A percentile compares a stretch with the other conserved stretches of the same genome.
Conservation (phyloP, 2,797 vertebrate genomes). For the Falco novaeseelandiae region DNA sequence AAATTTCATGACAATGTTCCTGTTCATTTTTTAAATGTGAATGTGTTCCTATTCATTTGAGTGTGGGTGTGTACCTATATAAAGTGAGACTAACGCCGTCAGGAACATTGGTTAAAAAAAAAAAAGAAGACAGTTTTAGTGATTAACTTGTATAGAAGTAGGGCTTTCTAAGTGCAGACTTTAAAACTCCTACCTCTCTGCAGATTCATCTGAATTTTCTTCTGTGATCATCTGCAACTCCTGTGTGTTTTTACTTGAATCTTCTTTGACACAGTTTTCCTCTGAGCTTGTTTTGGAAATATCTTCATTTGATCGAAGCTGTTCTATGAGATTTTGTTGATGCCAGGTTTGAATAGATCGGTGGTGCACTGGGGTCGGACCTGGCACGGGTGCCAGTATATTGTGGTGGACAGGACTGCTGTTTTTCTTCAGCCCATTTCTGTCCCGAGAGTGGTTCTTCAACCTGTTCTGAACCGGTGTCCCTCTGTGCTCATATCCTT, state of each 20-base stretch:
- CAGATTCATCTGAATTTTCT: conserved; percentile 81
- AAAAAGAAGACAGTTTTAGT: background rate
- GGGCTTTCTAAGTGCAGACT: background rate
- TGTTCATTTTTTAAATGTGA: background rate
- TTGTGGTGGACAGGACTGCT: conserved; percentile 91
- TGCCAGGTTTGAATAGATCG: conserved; percentile 86
- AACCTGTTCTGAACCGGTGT: conserved; percentile 87
- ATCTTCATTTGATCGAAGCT: conserved; percentile 83
- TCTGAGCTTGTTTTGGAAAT: conserved; percentile 80
- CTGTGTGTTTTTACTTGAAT: conserved; percentile 74
- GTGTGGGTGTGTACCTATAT: background rate
- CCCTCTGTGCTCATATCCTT: conserved; percentile 91
- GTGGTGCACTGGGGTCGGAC: conserved; percentile 84
- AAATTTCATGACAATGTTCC: background rate
- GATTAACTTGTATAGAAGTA: background rate
- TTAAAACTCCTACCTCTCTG: conserved; percentile 86
- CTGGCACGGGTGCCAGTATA: conserved; percentile 86
- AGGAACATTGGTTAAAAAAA: conserved; percentile 15
- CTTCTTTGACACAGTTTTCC: conserved; percentile 79
- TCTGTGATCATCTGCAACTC: conserved; percentile 84
- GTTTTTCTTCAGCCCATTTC: conserved; percentile 89
- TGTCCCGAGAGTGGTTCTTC: conserved; percentile 93
- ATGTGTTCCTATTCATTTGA: background rate
- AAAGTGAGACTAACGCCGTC: background rate
- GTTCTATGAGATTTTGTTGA: conserved; percentile 84